Conservation (phyloP, 2,797 vertebrate genomes). For the Liparis tanakae region DNA sequence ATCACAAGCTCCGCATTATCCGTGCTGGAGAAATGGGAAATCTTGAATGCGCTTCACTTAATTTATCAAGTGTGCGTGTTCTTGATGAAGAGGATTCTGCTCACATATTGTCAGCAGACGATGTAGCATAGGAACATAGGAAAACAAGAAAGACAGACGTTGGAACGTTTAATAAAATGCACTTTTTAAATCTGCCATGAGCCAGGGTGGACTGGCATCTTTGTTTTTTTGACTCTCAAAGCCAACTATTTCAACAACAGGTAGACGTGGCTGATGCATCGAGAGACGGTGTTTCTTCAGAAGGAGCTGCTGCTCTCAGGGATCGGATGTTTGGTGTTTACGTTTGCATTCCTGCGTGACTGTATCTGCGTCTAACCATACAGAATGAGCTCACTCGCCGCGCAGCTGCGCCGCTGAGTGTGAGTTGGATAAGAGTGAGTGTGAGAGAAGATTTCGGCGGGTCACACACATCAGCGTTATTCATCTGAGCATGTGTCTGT, state of each 20-base stretch:
- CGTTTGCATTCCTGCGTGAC: conserved; percentile 68
- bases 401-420: conserved; percentile 61
- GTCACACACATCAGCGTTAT: conserved; percentile 22
- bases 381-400: conserved; percentile 58
- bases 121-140: not conserved
- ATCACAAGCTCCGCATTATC: conserved; percentile 11
- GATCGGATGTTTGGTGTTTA: conserved; percentile 75
- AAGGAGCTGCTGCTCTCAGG: conserved; percentile 52
- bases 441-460: conserved; percentile 6
- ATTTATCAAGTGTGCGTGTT: not conserved
- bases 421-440: conserved; percentile 30
- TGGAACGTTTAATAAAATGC: not conserved
- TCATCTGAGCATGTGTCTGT: conserved; percentile 20
- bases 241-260: conserved; percentile 20
- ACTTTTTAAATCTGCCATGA: not conserved
- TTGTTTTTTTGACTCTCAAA: conserved; percentile 24
- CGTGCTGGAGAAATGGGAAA: conserved; percentile 6
- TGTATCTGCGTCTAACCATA: conserved; percentile 59
- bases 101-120: not conserved
- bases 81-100: not conserved
- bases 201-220: not conserved
- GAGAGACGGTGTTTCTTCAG: conserved; percentile 46
- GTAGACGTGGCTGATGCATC: conserved; percentile 40
- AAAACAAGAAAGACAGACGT: conserved; percentile 5
- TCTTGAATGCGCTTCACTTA: conserved; percentile 1